A percentile compares a stretch with the other conserved stretches of the same genome.
These are phyloP conservation scores for Macquaria ambigua DNA, from an alignment of 2,113 vertebrate genomes.

Conservation along the genomic window DNA sequence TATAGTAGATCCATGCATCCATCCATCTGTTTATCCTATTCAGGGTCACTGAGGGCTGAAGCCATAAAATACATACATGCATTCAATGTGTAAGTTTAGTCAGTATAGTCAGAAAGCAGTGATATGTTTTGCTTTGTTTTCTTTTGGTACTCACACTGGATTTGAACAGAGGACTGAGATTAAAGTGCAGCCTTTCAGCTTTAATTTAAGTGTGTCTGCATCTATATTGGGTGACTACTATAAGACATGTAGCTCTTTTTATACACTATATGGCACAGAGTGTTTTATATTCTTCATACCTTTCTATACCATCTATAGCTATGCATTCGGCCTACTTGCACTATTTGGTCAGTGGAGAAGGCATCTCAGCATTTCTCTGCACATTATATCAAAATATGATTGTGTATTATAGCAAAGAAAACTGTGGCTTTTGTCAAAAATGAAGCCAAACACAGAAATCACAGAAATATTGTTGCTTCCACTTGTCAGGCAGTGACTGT, in stretches of 20 bases:
- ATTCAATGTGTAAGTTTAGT: background rate
- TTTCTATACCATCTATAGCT: background rate
- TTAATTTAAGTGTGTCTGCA: background rate
- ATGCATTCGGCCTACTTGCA: background rate
- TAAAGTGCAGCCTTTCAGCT: slow-evolving; percentile 15
- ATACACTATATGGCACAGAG: background rate
- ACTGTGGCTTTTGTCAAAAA: background rate
- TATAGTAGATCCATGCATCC: slow-evolving; percentile 15
- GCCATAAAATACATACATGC: slow-evolving; percentile 11
- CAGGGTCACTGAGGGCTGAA: slow-evolving; percentile 19
- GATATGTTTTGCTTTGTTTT: slow-evolving; percentile 3
- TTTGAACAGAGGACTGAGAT: slow-evolving; percentile 3
- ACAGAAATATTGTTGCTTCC: slow-evolving; percentile 18
- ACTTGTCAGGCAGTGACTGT: slow-evolving; percentile 7
- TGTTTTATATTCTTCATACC: background rate
- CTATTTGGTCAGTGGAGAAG: background rate
- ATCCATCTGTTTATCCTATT: slow-evolving; percentile 24
- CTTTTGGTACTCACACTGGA: background rate
- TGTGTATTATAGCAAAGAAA: background rate
- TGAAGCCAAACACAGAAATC: slow-evolving; percentile 6
- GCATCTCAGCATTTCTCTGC: background rate
- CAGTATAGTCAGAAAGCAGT: background rate
- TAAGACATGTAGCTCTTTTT: background rate
- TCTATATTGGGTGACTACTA: background rate
- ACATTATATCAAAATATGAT: background rate